Base-by-base conservation (phyloP, 2,113 vertebrate genomes). In the Notiomystis cincta region DNA sequence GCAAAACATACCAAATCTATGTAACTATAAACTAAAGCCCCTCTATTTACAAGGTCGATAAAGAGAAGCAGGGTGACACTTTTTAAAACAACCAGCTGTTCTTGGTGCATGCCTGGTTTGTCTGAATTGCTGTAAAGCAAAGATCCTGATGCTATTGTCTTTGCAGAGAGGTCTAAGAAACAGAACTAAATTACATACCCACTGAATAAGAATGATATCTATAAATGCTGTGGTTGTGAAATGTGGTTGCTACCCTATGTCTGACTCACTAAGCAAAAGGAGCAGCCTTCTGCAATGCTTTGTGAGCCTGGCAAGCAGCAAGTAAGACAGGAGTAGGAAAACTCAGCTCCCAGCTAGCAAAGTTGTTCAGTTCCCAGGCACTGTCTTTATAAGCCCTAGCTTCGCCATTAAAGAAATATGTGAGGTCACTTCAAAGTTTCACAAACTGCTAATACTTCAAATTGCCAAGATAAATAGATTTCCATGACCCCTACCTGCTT, bases 1-100 rank as follows among this genome's bases (percentile, higher is more conserved):
- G n/a, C 25, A 82, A 82, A 88, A 44, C 16, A 62, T 24, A 53
- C 7, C n/a, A 76, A 44, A 62, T 28, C 44, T 58, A 18, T 8
- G 14, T 24, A 75, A 44, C 22, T 37, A 40, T 30, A 71, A 19
- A 71, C 5, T 69, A 62, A 38, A 31, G 0, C 0, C 0, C 3
- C 8, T 81, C 58, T 44, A 67, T 73, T 44, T 44, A 62, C 25
- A 48, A 60, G 10, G 53, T 44, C 47, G 56, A 7, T 51, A 54
- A 64, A 78, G 21, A 66, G 31, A n/a, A n/a, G 30, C 13, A n/a
- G 17, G 44, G 22, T 15, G 35, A 25, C 9, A 42, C 10, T 33
- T 83, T 72, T 83, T 81, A 13, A 81, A 86, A 27, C 30, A 89
- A 48, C 27, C 15, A 78, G 35, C 7, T 72, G 13, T n/a, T 81